Conservation (phyloP, 1,140 invertebrate species). For the Drosophila kohkoa region DNA sequence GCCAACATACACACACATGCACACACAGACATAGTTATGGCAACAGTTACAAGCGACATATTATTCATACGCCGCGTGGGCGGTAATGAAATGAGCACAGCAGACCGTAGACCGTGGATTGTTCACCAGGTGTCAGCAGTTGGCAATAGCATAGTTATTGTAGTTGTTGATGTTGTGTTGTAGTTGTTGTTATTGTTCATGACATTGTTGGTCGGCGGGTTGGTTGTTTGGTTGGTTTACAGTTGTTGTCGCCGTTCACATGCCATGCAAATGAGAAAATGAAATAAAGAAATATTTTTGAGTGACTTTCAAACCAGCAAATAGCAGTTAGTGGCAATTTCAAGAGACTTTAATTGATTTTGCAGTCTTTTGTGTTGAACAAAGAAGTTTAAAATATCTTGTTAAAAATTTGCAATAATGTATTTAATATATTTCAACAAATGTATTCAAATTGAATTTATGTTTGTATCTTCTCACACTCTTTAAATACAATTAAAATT, state of each 20-base stretch:
- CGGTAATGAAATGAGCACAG: slow-evolving; percentile 41
- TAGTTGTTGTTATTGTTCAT: slow-evolving; percentile 37
- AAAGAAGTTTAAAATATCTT: background rate
- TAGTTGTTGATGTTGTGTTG: slow-evolving; percentile 27
- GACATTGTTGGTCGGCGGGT: slow-evolving; percentile 48
- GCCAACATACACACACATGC: slow-evolving; percentile 30
- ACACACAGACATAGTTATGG: slow-evolving; percentile 44
- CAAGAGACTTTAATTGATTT: slow-evolving; percentile 14
- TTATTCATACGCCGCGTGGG: slow-evolving; percentile 76
- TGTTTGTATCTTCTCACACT: too few species aligned
- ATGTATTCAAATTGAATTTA: too few species aligned
- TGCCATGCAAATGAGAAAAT: slow-evolving; percentile 36
- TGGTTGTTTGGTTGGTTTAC: slow-evolving; percentile 39
- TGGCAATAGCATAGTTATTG: slow-evolving; percentile 32
- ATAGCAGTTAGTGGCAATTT: slow-evolving; percentile 2
- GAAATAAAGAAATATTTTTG: slow-evolving; percentile 45
- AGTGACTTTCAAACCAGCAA: slow-evolving; percentile 19
- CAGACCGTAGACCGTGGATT: slow-evolving; percentile 32
- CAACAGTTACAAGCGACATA: slow-evolving; percentile 61
- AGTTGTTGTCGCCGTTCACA: slow-evolving; percentile 19
- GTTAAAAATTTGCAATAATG: background rate
- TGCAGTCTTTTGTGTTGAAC: background rate
- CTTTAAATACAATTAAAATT: too few species aligned
- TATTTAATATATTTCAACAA: too few species aligned
- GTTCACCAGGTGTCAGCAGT: slow-evolving; percentile 52